Percentiles rank a stretch among this genome's conserved stretches.
phyloP scores from a whole-genome alignment of 2,888 invertebrate species.

The Autographa gamma region DNA sequence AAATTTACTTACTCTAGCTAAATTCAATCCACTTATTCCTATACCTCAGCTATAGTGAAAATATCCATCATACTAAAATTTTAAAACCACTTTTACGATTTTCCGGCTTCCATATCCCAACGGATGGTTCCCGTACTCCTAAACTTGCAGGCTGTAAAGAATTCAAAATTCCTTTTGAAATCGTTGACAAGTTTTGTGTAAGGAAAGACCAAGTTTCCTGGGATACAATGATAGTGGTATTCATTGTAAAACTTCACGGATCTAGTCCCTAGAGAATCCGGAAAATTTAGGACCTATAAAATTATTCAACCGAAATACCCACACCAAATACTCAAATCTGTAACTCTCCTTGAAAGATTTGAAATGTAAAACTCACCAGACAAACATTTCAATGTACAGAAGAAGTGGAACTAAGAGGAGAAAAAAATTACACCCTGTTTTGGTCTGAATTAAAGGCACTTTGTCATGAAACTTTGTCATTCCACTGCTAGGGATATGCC shows the following conservation, averaged over 20 bases:
- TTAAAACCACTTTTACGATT: constrained; percentile 5
- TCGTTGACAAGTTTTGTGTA: background rate
- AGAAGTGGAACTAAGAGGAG: too few species aligned
- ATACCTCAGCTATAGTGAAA: background rate
- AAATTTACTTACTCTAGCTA: too few species aligned
- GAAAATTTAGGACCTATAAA: background rate
- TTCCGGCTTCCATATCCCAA: background rate
- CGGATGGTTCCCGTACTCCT: background rate
- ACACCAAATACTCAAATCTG: too few species aligned
- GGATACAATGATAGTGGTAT: background rate
- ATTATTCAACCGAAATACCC: too few species aligned
- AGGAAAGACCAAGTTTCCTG: background rate
- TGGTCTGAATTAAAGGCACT: too few species aligned
- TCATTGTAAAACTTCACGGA: background rate
- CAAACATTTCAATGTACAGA: too few species aligned
- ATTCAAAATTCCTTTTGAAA: background rate
- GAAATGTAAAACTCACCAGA: too few species aligned
- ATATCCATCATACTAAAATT: constrained; percentile 6
- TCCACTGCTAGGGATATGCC: too few species aligned
- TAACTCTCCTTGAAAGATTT: too few species aligned
- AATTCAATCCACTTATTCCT: background rate
- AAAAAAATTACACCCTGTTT: too few species aligned
- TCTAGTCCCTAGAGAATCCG: background rate
- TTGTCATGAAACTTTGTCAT: too few species aligned
- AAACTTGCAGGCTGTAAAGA: background rate